A percentile compares a stretch with the other conserved stretches of the same genome.
These are phyloP conservation scores for Chrysolina haemoptera DNA, from an alignment of 2,888 invertebrate genomes.

Conservation along the genomic window DNA sequence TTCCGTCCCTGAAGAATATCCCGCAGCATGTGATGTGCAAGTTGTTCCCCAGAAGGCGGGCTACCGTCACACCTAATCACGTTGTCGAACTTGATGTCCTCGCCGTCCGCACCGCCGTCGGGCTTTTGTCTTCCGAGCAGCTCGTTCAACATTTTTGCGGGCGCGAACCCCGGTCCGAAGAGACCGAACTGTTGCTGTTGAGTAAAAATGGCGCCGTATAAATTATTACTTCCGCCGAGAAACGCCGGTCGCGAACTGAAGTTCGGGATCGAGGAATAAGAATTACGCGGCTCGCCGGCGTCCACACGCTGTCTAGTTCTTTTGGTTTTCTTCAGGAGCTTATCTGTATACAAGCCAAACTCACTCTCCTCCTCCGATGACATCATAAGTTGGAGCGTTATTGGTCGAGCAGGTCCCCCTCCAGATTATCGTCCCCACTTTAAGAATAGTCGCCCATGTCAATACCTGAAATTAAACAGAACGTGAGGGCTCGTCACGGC, in stretches of 20 bases:
- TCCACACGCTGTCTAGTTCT: constrained; percentile 96
- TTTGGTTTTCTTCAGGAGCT: constrained; percentile 93
- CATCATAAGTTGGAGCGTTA: constrained; percentile 93
- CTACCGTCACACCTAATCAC: constrained; percentile 73
- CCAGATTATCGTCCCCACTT: constrained; percentile 72
- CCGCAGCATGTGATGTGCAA: constrained; percentile 88
- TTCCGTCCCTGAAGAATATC: constrained; percentile 93
- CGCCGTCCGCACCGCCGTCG: constrained; percentile 67
- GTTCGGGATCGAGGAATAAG: constrained; percentile 87
- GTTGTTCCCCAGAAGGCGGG: constrained; percentile 72
- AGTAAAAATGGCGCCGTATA: constrained; percentile 90
- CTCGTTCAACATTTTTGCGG: constrained; percentile 94
- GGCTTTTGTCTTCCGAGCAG: constrained; percentile 82
- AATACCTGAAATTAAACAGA: constrained; percentile 66
- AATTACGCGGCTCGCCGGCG: constrained; percentile 96
- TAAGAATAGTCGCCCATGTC: constrained; percentile 72
- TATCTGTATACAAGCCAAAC: constrained; percentile 95
- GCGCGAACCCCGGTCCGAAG: constrained; percentile 88
- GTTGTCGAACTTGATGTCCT: constrained; percentile 68
- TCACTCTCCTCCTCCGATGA: constrained; percentile 97
- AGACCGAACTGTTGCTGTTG: constrained; percentile 87
- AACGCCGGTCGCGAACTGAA: constrained; percentile 85
- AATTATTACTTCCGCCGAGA: constrained; percentile 80
- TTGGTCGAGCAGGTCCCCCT: constrained; percentile 79
- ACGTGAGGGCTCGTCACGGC: constrained; percentile 52